Evolutionary conservation across 1,140 invertebrate genomes (phyloP).

Genomic region (Hormaphis cornu): DNA sequence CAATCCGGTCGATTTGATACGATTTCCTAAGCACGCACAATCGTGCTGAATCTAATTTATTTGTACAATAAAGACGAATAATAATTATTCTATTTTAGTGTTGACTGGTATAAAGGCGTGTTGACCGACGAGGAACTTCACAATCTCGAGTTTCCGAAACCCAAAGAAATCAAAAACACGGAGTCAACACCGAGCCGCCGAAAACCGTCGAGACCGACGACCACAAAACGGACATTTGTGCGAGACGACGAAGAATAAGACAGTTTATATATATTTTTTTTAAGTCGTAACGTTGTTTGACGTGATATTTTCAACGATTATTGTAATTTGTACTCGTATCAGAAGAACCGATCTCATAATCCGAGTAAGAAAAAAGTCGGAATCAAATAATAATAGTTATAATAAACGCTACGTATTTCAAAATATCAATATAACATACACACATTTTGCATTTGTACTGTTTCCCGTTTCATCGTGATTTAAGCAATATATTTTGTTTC

Average conservation of each 20-base stretch:
- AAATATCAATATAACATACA: no score
- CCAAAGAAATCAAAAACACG: conserved; percentile 42
- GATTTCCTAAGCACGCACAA: no score
- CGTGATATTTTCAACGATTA: neutral
- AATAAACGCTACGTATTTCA: no score
- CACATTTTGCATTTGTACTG: no score
- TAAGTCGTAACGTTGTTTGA: neutral
- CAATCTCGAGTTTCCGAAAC: conserved; percentile 64
- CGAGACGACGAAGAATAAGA: neutral
- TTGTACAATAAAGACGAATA: no score
- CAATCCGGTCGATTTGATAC: no score
- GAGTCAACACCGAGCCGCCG: neutral
- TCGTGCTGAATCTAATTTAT: no score
- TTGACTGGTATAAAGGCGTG: conserved; percentile 76
- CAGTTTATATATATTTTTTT: no score
- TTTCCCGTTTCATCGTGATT: no score
- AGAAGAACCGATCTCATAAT: conserved; percentile 25
- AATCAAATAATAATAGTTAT: neutral
- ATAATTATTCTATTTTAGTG: conserved; percentile 55
- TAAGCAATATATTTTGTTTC: no score
- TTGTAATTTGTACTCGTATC: neutral
- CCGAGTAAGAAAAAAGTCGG: neutral
- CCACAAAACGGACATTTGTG: neutral
- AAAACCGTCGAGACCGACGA: neutral
- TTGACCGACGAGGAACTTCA: conserved; percentile 69